These are phyloP conservation scores for Caranx melampygus DNA, from an alignment of 2,113 vertebrate species.

Conservation along the genomic window DNA sequence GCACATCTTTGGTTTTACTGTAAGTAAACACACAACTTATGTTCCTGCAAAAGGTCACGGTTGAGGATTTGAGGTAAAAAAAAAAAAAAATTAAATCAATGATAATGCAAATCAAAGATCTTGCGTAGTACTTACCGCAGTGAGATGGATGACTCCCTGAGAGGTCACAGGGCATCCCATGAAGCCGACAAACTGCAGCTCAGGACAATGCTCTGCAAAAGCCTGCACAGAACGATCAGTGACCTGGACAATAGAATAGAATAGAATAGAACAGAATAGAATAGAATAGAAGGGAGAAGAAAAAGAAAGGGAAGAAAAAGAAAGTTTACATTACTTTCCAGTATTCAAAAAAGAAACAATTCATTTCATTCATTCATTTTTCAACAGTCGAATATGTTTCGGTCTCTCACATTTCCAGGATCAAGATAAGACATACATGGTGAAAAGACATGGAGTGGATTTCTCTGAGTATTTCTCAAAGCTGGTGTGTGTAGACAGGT, in stretches of 20 bases:
- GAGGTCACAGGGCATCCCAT: constrained; percentile 99
- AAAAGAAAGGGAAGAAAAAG: not conserved
- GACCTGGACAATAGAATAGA: constrained; percentile 84
- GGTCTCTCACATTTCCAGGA: not conserved
- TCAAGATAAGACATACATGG: not conserved
- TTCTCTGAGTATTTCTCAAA: not conserved
- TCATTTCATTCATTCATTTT: not conserved
- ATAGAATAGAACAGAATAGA: constrained; percentile 43
- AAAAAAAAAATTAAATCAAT: too few relatives aligned
- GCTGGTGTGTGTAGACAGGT: constrained; percentile 15
- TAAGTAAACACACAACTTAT: not conserved
- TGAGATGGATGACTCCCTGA: constrained; percentile 97
- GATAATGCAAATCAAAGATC: not conserved
- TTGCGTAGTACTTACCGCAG: constrained; percentile 86
- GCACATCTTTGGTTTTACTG: constrained; percentile 4
- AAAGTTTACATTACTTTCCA: not conserved
- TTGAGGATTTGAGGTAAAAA: not conserved
- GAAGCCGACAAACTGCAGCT: constrained; percentile 97
- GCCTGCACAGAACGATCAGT: constrained; percentile 94
- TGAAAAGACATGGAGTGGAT: not conserved
- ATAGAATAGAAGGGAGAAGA: not conserved
- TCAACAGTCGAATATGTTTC: not conserved
- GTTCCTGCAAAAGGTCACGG: not conserved
- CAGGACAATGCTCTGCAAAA: constrained; percentile 95
- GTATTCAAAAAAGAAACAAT: too few relatives aligned